Base-by-base conservation (phyloP, 2,888 invertebrate genomes). In the Drosophila prostipennis region DNA sequence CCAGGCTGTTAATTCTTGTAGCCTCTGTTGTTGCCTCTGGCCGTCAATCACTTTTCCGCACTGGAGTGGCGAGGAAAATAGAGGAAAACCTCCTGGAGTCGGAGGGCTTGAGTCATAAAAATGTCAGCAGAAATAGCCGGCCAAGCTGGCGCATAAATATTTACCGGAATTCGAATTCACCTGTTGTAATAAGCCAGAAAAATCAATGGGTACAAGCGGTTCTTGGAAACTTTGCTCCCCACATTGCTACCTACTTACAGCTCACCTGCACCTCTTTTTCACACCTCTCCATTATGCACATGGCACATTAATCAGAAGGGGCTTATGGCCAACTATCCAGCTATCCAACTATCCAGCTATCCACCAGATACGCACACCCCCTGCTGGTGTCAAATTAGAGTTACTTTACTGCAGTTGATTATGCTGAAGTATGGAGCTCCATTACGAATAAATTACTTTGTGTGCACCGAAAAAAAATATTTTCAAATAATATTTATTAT, bases 1-100 rank as follows among this genome's bases (percentile, higher is more conserved):
- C 19, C 19, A 14, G n/a, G 29, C 64, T 37, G 65, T 43, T 78
- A 79, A 72, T 77, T 77, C 26, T 29, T 7, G n/a, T n/a, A n/a
- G n/a, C n/a, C n/a, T n/a, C n/a, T n/a, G n/a, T n/a, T n/a, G n/a
- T n/a, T 29, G 29, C 29, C 4, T 6, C 29, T 29, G 29, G 29
- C 54, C 70, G 70, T 77, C 84, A 79, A 76, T 81, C 81, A 79
- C 57, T 51, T 51, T 49, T 14, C 40, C 26, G 13, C 16, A 52
- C 45, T 53, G 60, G 42, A 56, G 67, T 64, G 56, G 36, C 42
- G 67, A 58, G 59, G 71, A 42, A 74, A 79, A 60, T 39, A 37
- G 23, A 16, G 11, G 37, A 45, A 49, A 26, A n/a, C 16, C 6
- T 29, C 14, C 43, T 54, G 51, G 45, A 54, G 51, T 26, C n/a